Evolutionary conservation across 92 coral and sea anemone genomes (phyloP).

Genomic region (Epizoanthus fatuus): DNA sequence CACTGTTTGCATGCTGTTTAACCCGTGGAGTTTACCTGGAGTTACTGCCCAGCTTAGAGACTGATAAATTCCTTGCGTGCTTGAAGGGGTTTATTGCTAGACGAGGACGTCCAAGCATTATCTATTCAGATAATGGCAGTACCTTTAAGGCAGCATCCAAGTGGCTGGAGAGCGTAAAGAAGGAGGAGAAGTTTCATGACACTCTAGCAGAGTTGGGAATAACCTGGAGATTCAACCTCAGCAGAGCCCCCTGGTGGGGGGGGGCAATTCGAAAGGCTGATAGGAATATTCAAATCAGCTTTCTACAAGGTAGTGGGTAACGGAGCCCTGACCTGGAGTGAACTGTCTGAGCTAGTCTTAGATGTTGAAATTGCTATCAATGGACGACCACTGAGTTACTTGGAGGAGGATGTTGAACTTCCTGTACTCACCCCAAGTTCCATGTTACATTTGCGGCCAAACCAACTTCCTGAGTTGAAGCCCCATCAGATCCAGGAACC

Average conservation of each 20-base stretch:
- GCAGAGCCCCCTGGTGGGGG: background rate
- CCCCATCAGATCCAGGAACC: background rate
- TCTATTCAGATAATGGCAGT: slow-evolving; percentile 4
- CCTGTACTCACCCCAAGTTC: background rate
- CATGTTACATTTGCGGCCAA: slow-evolving; percentile 8
- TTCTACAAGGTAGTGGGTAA: background rate
- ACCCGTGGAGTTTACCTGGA: slow-evolving; percentile 26
- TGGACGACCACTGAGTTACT: slow-evolving; percentile 5
- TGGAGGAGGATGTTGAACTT: background rate
- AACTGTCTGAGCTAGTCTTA: slow-evolving; percentile 1
- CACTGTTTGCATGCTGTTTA: slow-evolving; percentile 20
- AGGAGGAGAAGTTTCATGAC: slow-evolving; percentile 14
- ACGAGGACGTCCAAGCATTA: background rate
- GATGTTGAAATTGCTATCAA: slow-evolving; percentile 14
- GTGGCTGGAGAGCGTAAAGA: slow-evolving; percentile 3
- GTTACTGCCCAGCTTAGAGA: slow-evolving; percentile 14
- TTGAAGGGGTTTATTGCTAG: slow-evolving; percentile 13
- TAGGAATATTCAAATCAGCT: slow-evolving; percentile 17
- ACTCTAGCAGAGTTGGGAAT: background rate
- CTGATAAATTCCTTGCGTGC: slow-evolving; percentile 1
- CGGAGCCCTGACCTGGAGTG: background rate
- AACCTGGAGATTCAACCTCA: slow-evolving; percentile 10
- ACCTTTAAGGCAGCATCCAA: slow-evolving; percentile 13
- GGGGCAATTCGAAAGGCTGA: background rate
- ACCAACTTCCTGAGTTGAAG: background rate